Conservation (phyloP, 2,888 invertebrate genomes). For the Sympetrum striolatum region DNA sequence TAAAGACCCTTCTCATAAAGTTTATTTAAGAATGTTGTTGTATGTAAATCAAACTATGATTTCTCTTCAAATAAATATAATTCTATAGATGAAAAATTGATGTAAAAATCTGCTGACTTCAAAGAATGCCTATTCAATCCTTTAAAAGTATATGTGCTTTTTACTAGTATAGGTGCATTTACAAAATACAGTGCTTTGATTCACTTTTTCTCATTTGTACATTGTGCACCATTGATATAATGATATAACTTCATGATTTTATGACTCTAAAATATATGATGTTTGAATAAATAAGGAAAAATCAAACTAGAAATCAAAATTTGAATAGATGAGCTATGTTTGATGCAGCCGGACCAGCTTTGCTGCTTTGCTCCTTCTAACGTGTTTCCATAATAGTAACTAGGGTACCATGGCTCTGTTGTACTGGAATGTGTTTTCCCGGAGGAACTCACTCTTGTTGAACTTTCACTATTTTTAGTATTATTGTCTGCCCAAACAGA, state of each 20-base stretch:
- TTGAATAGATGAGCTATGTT: not conserved
- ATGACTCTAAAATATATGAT: not conserved
- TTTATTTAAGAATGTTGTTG: no score
- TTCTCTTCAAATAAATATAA: no score
- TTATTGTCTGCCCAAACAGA: not conserved
- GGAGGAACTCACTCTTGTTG: not conserved
- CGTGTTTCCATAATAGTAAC: slow-evolving; percentile 29
- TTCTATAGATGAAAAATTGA: no score
- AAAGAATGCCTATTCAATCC: no score
- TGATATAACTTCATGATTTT: not conserved
- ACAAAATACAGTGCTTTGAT: no score
- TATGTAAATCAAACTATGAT: no score
- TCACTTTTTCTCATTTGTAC: no score
- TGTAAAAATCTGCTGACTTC: no score
- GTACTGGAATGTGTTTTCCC: not conserved
- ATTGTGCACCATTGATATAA: no score
- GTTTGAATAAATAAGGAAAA: not conserved
- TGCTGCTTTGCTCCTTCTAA: slow-evolving; percentile 29
- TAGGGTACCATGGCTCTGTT: slow-evolving; percentile 31
- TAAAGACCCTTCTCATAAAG: no score
- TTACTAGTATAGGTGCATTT: no score
- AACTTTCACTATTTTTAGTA: not conserved
- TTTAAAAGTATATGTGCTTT: no score
- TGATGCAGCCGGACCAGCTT: not conserved
- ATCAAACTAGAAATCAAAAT: not conserved